Base-by-base conservation (phyloP, 2,888 invertebrate species). In the Latheticus oryzae region DNA sequence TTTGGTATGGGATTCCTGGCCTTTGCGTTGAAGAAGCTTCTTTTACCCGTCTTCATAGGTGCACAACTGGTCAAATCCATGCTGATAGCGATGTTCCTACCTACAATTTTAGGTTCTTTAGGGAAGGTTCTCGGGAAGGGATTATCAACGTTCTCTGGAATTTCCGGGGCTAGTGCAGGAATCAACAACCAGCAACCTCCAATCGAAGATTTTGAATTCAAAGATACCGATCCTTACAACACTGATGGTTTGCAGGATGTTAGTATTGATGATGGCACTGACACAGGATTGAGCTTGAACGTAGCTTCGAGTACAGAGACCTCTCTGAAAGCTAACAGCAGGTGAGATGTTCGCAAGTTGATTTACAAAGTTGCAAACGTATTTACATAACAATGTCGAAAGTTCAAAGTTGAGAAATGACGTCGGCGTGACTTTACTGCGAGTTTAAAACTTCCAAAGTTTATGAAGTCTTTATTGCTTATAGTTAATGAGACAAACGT, bases 61-160 rank as follows among this genome's bases (percentile, higher is more conserved):
- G 85, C 89, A 2, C 92, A 93, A 79, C 83, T 93, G 43, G 82
- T 92, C 68, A 94, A 94, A 79, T 90, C 91, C 21, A 84, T 93
- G 33, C 79, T 93, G 12, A 83, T 93, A 19, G 93, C 92, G 4
- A 85, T 93, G 81, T 93, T 94, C 78, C 82, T 93, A 73, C 93
- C 93, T 0, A 90, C 91, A 58, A 86, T 93, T 55, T 82, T 93
- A 61, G 92, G 93, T 47, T 90, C 90, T 67, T 84, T 93, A 53
- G 91, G 91, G 43, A 91, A 91, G 79, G 84, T 93, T 59, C 85
- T 92, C 54, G 91, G 91, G 52, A 93, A 93, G 85, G 92, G 93
- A 32, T 63, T 81, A 73, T 75, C 83, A 72, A 85, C 86, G 2
- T 81, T 86, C 65, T 85, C 86, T 1, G 84, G 84, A 3, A 74